Conservation (phyloP, 2,797 vertebrate genomes). For the Mormyrus proboscirostris region DNA sequence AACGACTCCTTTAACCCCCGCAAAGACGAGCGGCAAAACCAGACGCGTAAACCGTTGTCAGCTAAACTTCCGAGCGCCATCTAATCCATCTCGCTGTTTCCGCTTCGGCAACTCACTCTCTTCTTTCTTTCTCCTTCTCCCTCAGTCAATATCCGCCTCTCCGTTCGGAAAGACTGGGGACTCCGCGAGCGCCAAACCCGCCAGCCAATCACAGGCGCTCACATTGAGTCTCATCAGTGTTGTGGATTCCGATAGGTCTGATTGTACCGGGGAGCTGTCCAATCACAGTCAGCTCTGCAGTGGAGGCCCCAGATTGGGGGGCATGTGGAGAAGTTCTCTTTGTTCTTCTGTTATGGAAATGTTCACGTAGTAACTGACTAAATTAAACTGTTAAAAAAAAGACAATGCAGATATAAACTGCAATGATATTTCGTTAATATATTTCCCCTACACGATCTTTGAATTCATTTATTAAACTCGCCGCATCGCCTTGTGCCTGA, state of each 20-base stretch:
- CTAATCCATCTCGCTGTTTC: constrained; percentile 39
- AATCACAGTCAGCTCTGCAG: constrained; percentile 40
- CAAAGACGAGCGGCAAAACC: neutral
- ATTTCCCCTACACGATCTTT: neutral
- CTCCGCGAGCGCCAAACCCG: constrained; percentile 69
- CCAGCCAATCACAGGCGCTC: constrained; percentile 48
- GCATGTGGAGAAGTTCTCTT: constrained; percentile 64
- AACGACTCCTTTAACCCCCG: neutral
- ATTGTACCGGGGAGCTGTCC: constrained; percentile 10
- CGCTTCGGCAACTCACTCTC: constrained; percentile 51
- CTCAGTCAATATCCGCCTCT: constrained; percentile 50
- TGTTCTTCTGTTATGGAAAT: constrained; percentile 48
- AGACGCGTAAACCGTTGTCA: neutral
- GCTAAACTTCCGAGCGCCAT: neutral
- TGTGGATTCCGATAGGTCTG: constrained; percentile 31
- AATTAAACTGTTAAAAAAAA: neutral
- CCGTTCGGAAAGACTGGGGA: constrained; percentile 50
- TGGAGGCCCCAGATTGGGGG: constrained; percentile 42
- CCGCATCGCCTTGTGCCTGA: neutral
- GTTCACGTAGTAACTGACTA: constrained; percentile 7
- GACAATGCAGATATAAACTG: neutral
- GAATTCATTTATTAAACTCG: neutral
- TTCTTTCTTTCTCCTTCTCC: constrained; percentile 41
- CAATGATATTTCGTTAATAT: neutral
- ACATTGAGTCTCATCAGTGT: constrained; percentile 31